Conservation (phyloP, 2,888 invertebrate species). For the Cylloceria caligata region DNA sequence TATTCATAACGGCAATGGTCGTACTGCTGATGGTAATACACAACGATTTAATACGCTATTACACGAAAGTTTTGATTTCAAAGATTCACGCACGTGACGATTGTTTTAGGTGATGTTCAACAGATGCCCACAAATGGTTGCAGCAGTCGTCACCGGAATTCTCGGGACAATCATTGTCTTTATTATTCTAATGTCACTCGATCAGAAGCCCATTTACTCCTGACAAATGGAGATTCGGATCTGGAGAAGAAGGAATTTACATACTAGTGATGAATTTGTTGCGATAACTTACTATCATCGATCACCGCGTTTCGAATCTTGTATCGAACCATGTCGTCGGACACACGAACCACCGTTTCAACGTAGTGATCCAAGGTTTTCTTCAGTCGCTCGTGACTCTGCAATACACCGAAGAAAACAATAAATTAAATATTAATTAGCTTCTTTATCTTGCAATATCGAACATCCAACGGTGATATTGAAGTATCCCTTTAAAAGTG, state of each 20-base stretch:
- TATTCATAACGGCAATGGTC: constrained; percentile 76
- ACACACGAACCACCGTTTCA: constrained; percentile 88
- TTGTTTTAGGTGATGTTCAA: constrained; percentile 83
- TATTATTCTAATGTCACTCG: constrained; percentile 79
- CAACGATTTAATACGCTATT: neutral
- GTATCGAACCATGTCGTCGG: constrained; percentile 87
- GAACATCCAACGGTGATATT: neutral
- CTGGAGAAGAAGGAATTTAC: neutral
- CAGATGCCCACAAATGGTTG: constrained; percentile 84
- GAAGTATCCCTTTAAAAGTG: neutral
- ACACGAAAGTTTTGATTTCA: neutral
- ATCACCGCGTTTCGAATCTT: constrained; percentile 69
- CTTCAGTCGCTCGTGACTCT: constrained; percentile 88
- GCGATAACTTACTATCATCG: constrained; percentile 69
- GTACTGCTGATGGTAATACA: constrained; percentile 79
- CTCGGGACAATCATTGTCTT: constrained; percentile 84
- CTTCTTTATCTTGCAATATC: neutral
- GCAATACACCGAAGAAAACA: constrained; percentile 75
- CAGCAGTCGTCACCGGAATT: constrained; percentile 84
- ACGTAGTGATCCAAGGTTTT: constrained; percentile 88
- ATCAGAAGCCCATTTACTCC: constrained; percentile 75
- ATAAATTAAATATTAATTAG: constrained; percentile 17
- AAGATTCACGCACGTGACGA: neutral
- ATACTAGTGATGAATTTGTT: constrained; percentile 4
- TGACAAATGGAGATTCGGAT: constrained; percentile 58